Conservation (phyloP, 2,113 vertebrate genomes). For the Entomyzon cyanotis region DNA sequence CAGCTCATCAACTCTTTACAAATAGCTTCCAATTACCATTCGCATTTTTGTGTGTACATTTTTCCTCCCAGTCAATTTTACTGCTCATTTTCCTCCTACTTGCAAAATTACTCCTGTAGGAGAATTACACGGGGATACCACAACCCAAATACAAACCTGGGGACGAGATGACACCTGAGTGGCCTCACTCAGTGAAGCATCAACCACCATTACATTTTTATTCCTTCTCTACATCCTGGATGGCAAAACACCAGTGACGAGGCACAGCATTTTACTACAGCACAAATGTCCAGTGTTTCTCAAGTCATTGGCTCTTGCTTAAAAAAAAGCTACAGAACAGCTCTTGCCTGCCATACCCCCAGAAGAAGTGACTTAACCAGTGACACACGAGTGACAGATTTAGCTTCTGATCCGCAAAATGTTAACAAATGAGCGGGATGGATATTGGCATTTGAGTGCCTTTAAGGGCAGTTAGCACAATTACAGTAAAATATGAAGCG, state of each 20-base stretch:
- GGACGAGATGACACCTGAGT: neutral
- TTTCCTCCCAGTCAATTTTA: slow-evolving; percentile 19
- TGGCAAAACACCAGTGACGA: neutral
- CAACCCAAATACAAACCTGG: neutral
- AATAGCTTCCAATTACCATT: slow-evolving; percentile 39
- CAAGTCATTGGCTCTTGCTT: neutral
- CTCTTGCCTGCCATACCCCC: neutral
- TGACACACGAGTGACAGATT: slow-evolving; percentile 35
- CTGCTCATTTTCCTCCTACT: neutral
- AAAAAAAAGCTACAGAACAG: neutral
- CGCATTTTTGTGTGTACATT: neutral
- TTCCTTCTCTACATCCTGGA: neutral
- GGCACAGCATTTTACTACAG: neutral
- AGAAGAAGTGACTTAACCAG: slow-evolving; percentile 28
- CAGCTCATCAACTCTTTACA: slow-evolving; percentile 55
- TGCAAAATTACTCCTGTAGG: neutral
- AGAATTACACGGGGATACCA: neutral
- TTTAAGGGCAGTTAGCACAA: slow-evolving; percentile 51
- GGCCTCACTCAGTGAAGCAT: neutral
- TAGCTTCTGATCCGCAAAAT: slow-evolving; percentile 55
- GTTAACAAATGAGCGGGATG: slow-evolving; percentile 49
- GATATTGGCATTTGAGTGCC: slow-evolving; percentile 48
- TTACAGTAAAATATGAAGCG: slow-evolving; percentile 46
- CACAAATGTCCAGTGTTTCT: neutral
- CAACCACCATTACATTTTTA: neutral